Evolutionary conservation across 2,888 invertebrate genomes (phyloP), one percentile per base, ranked within the genome.

Genomic region (Drosophila greeni): DNA sequence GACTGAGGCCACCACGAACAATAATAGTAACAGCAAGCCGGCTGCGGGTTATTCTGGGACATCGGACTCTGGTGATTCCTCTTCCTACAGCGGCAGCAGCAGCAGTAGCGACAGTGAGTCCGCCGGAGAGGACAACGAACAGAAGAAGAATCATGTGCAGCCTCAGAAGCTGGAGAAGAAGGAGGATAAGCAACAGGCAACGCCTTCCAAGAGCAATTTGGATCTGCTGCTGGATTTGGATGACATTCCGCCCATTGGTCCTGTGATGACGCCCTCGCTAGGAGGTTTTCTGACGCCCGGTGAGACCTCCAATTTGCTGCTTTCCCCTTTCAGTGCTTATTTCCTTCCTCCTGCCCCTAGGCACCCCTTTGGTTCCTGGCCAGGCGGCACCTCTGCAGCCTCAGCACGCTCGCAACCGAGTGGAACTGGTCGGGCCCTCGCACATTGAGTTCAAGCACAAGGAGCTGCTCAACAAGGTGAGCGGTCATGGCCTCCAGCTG

Each of bases 161-260:
- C 8, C n/a, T 2, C 18, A 39, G 14, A 43, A 53, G 40, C 9
- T 3, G 33, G 39, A 56, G 37, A 57, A 45, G 3, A 57, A 45
- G 3, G 14, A 53, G 14, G 36, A 18, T 7, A 49, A 45, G 18
- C 66, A 73, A 37, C 5, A 23, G 26, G 7, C n/a, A 24, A 8
- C 47, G 33, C 14, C 76, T 72, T 88, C 85, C 33, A 91, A 92
- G 85, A 90, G 93, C 6, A 95, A 95, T 89, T 88, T 96, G 70
- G 97, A 97, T 88, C 89, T 97, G 16, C 90, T 97, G 11, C 87
- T 97, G 37, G 97, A 97, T 86, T 90, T 97, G 73, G 95, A 95
- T 86, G 92, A 92, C 85, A 92, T 92, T 58, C 92, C 93, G 37
- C 95, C 95, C 47, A 92, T 94, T 12, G 88, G 87, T 2, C 86